Conservation (phyloP, 2,888 invertebrate genomes). For the Melolontha melolontha region DNA sequence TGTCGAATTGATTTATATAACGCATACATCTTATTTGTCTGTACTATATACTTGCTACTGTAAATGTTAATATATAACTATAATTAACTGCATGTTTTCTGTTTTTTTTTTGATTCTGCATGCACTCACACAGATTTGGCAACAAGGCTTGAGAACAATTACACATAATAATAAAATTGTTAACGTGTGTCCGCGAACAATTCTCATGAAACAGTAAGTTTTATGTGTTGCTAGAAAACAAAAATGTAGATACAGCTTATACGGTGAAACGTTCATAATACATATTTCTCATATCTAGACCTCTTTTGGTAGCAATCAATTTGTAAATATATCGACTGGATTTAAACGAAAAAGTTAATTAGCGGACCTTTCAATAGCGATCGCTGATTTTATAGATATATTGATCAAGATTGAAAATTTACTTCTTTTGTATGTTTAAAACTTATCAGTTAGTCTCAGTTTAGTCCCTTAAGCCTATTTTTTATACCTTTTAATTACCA, state of each 20-base stretch:
- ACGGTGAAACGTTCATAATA: constrained; percentile 3
- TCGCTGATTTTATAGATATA: no score
- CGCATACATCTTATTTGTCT: constrained; percentile 9
- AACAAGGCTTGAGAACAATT: constrained; percentile 86
- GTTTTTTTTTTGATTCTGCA: constrained; percentile 54
- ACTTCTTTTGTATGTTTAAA: no score
- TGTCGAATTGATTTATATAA: not conserved
- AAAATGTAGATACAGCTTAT: constrained; percentile 1
- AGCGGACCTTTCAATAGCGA: no score
- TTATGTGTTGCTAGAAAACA: constrained; percentile 30
- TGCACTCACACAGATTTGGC: constrained; percentile 83
- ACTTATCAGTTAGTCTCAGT: no score
- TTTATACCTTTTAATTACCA: no score
- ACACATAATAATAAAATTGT: constrained; percentile 97
- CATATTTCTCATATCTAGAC: not conserved
- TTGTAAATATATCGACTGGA: not conserved
- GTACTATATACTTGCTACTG: constrained; percentile 26
- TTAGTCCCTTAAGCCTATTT: no score
- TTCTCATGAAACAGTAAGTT: constrained; percentile 98
- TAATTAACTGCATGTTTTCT: constrained; percentile 42
- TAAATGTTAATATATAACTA: constrained; percentile 32
- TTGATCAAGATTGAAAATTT: no score
- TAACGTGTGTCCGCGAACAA: constrained; percentile 95
- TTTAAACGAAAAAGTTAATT: no score
- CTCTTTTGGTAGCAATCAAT: not conserved